Base-by-base conservation (phyloP, 2,797 vertebrate species). In the Phylloscopus collybita region DNA sequence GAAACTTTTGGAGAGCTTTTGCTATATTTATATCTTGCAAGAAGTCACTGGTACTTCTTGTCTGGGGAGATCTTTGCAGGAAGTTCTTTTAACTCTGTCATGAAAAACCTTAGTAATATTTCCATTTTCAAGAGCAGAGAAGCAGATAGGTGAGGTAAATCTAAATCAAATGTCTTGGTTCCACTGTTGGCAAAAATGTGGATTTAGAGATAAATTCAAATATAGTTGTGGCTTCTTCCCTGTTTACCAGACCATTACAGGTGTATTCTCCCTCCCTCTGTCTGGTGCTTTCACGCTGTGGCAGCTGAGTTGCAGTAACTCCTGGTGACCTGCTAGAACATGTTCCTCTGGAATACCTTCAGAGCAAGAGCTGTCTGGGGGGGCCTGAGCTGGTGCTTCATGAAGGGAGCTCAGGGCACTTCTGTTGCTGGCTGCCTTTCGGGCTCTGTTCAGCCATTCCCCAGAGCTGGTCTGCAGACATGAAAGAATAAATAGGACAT, bases 391-490 rank as follows among this genome's bases (percentile, higher is more conserved):
- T 62, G 72, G 16, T 15, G 26, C 65, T 49, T 21, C 4, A 11
- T 17, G 44, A n/a, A 30, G 34, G 5, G 23, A 74, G 27, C 0
- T 0, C 1, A 4, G 16, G n/a, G 23, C 3, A 3, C 29, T 67
- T 67, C 71, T 87, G 29, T 9, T 42, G 27, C n/a, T 0, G 0
- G 13, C 15, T 61, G 72, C 26, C 54, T 54, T 61, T 61, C 1
- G 20, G 64, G n/a, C 59, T 72, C 3, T 29, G 23, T 14, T 67
- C 40, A 50, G n/a, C 56, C 20, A 0, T 34, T 78, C 32, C 47
- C 60, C 49, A 66, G 70, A 50, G 76, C 74, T 53, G 66, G 60
- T 11, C 26, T 66, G 60, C 83, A 62, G 65, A 49, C 17, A 5
- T 4, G 29, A 69, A 49, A 18, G 62, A 64, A 21, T 0, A 7